These are phyloP conservation scores for Geodia barretti DNA, from an alignment of 37 sponge, comb jelly and placozoan genomes.

Conservation along the genomic window DNA sequence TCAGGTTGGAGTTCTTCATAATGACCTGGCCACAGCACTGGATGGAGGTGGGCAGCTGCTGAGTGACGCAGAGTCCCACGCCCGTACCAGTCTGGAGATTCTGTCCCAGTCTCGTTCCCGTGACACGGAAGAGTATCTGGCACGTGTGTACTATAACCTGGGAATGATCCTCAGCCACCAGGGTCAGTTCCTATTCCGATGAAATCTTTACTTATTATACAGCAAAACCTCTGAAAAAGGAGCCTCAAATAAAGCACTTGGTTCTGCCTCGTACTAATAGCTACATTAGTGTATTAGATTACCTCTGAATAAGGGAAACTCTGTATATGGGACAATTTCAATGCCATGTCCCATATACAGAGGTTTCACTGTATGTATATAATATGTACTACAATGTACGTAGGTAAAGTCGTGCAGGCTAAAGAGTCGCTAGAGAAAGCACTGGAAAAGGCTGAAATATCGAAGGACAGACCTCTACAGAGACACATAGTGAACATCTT, in stretches of 20 bases:
- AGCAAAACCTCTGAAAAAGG: too few species aligned
- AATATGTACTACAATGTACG: background rate
- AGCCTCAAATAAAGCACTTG: too few species aligned
- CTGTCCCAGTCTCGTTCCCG: background rate
- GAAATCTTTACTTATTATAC: too few species aligned
- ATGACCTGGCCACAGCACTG: conserved; percentile 44
- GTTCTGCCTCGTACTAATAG: too few species aligned
- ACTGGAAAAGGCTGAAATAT: background rate
- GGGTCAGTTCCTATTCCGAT: too few species aligned
- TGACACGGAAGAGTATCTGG: conserved; percentile 13
- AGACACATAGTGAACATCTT: conserved; percentile 4
- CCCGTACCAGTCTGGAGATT: conserved; percentile 18
- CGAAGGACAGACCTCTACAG: background rate
- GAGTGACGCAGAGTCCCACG: conserved; percentile 11
- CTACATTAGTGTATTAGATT: too few species aligned
- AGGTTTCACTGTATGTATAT: too few species aligned
- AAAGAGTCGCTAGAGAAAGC: background rate
- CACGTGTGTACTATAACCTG: conserved; percentile 27
- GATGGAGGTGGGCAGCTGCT: conserved; percentile 8
- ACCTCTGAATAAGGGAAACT: too few species aligned
- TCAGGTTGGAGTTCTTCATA: conserved; percentile 36
- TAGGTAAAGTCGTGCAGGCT: background rate
- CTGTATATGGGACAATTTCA: too few species aligned
- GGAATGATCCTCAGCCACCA: conserved; percentile 26
- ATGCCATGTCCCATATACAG: too few species aligned